These are phyloP conservation scores for Conger conger DNA, from an alignment of 2,113 vertebrate species.

Conservation along the genomic window DNA sequence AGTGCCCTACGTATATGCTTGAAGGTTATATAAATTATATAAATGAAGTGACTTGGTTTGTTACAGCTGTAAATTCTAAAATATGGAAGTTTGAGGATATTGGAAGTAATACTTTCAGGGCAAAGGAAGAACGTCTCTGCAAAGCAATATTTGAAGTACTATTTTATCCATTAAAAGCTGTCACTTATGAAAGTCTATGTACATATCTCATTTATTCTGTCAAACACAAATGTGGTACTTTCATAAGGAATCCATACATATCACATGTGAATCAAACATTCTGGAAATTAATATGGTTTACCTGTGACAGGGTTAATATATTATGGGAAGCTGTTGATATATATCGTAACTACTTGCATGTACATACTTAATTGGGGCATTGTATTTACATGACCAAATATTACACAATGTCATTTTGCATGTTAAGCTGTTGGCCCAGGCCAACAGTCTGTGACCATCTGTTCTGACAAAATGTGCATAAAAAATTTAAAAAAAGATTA, in stretches of 20 bases:
- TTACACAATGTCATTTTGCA: background rate
- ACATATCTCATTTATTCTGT: background rate
- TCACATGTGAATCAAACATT: background rate
- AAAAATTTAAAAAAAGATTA: background rate
- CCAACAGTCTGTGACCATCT: background rate
- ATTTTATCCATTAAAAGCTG: background rate
- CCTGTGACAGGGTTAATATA: too few species aligned
- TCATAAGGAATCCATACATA: background rate
- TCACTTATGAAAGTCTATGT: background rate
- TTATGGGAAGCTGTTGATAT: background rate
- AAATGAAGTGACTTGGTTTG: background rate
- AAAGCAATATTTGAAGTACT: background rate
- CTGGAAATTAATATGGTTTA: too few species aligned
- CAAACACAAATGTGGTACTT: background rate
- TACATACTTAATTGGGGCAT: background rate
- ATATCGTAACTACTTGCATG: background rate
- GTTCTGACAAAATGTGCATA: background rate
- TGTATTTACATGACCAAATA: background rate
- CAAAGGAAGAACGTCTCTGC: too few species aligned
- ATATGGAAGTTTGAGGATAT: background rate
- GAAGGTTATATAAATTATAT: background rate
- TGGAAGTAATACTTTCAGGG: background rate
- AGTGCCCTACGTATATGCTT: background rate
- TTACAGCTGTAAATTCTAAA: background rate
- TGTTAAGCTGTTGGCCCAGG: background rate